Evolutionary conservation across 2,888 invertebrate species (phyloP).

Genomic region (Euclidia mi): DNA sequence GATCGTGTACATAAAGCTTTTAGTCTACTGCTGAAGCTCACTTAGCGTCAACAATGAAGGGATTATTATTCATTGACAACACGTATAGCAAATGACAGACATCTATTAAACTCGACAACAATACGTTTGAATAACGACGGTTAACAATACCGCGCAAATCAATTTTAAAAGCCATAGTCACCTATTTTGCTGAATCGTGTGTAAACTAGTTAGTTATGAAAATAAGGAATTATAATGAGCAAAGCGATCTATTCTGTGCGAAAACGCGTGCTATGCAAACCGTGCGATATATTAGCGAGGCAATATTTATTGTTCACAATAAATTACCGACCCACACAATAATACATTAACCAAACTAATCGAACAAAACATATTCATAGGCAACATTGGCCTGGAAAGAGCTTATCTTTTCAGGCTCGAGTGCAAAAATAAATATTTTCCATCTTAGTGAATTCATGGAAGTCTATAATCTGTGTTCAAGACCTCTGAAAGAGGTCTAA

Average conservation of each 20-base stretch:
- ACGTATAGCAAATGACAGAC: background rate
- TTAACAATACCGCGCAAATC: too few relatives aligned
- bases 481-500: too few relatives aligned
- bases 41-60: conserved; percentile 1
- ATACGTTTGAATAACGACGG: too few relatives aligned
- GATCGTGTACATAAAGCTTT: background rate
- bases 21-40: background rate
- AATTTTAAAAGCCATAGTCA: background rate
- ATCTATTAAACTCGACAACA: background rate
- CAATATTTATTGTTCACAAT: conserved; percentile 7
- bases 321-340: too few relatives aligned
- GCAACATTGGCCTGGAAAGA: too few relatives aligned
- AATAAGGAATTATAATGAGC: conserved; percentile 3
- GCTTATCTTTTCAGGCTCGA: too few relatives aligned
- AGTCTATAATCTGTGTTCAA: too few relatives aligned
- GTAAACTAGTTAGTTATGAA: conserved; percentile 1
- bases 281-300: background rate
- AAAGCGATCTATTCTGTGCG: background rate
- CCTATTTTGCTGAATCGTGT: background rate
- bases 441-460: too few relatives aligned
- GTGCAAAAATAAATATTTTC: too few relatives aligned
- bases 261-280: background rate
- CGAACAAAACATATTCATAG: background rate
- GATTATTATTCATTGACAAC: background rate
- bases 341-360: background rate